These are phyloP conservation scores for Ichneumon xanthorius DNA, from an alignment of 2,888 invertebrate species.

Conservation along the genomic window DNA sequence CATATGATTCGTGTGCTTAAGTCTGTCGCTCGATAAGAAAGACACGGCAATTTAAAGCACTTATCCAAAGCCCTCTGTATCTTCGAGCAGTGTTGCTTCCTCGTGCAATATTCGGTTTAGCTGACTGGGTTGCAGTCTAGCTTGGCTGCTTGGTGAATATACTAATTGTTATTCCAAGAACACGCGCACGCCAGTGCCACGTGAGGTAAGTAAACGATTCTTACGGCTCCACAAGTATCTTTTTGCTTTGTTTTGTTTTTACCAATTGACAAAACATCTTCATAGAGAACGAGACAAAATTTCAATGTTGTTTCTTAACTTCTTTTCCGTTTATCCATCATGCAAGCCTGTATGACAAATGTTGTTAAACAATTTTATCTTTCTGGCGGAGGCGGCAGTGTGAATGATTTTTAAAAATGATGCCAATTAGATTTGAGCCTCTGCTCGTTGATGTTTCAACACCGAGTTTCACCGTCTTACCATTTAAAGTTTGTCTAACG, in stretches of 20 bases:
- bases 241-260: neutral
- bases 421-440: too few relatives aligned
- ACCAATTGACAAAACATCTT: neutral
- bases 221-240: neutral
- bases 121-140: neutral
- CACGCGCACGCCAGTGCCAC: neutral
- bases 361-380: too few relatives aligned
- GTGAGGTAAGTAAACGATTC: neutral
- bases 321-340: neutral
- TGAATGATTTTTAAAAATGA: too few relatives aligned
- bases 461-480: too few relatives aligned
- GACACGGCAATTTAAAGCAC: constrained; percentile 58
- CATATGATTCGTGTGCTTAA: constrained; percentile 48
- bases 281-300: neutral
- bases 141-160: neutral
- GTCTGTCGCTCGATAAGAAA: constrained; percentile 57
- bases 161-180: neutral
- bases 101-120: constrained; percentile 5
- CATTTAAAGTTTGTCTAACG: too few relatives aligned
- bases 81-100: constrained; percentile 22
- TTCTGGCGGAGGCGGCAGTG: too few relatives aligned
- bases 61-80: constrained; percentile 54
- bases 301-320: neutral
- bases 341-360: too few relatives aligned
- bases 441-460: too few relatives aligned